Evolutionary conservation across 1,140 invertebrate genomes (phyloP).

Genomic region (Prorops nasuta): DNA sequence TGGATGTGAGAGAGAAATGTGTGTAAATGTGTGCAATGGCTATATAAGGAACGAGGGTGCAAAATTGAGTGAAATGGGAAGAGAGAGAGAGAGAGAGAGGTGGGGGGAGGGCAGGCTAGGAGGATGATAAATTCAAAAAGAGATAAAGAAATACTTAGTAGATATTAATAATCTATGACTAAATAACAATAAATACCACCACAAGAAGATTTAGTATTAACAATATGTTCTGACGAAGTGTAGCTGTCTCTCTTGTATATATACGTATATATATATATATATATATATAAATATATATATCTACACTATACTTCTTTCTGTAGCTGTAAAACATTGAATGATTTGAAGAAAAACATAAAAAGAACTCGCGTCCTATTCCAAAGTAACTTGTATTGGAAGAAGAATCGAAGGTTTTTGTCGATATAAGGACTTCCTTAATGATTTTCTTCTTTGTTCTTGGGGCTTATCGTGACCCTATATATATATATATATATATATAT

Average conservation of each 20-base stretch:
- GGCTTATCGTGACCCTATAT: too few species aligned
- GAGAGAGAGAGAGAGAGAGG: conserved; percentile 17
- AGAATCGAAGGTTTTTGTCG: too few species aligned
- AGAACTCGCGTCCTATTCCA: conserved; percentile 22
- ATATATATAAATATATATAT: too few species aligned
- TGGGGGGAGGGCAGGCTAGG: conserved; percentile 13
- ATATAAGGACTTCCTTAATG: too few species aligned
- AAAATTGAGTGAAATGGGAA: conserved; percentile 13
- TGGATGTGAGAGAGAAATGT: conserved; percentile 3
- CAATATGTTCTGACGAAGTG: conserved; percentile 54
- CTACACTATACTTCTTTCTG: conserved; percentile 51
- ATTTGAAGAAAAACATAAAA: conserved; percentile 22
- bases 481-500: conserved; percentile 11
- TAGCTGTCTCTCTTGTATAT: conserved; percentile 58
- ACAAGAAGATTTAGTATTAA: conserved; percentile 47
- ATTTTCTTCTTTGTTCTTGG: too few species aligned
- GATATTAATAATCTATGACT: conserved; percentile 40
- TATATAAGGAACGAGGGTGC: conserved; percentile 17
- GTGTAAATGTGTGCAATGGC: conserved; percentile 2
- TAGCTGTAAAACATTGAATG: conserved; percentile 46
- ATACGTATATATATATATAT: conserved; percentile 45
- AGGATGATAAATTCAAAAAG: conserved; percentile 8
- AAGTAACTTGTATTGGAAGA: too few species aligned
- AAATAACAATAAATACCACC: conserved; percentile 43
- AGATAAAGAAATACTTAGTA: conserved; percentile 31